Evolutionary conservation across 1,140 invertebrate species (phyloP), one percentile per base, ranked within the genome.

Genomic region (Eubasilissa regina): DNA sequence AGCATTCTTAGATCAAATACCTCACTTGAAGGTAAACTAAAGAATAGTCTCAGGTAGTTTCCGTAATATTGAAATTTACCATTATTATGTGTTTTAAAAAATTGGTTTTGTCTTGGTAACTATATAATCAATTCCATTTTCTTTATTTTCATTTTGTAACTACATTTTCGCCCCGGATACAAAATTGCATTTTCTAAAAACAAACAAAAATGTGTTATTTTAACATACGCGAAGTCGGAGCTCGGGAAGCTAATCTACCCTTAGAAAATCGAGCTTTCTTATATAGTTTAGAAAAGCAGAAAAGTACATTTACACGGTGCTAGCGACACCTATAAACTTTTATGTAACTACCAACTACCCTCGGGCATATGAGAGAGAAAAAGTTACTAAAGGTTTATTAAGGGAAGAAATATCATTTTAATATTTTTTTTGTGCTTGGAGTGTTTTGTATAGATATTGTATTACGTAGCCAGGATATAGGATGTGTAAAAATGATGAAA

Each of bases 241-340:
- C 55, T 7, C 55, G 17, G 21, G 55, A 35, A 58, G 55, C 55
- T 58, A 58, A 58, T 58, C 55, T 15, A 21, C 55, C 3, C 55
- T 58, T 35, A 35, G 55, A 58, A 58, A 58, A 58, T 58, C 21
- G 55, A 58, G 21, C 55, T 58, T 58, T 58, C 55, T 58, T 19
- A 58, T 58, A 21, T 21, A 10, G 15, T 58, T 4, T 11, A 6
- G 53, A 8, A 19, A 58, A 58, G 17, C 21, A 15, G 17, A 15
- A 21, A 58, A 19, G 17, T 58, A 58, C 55, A 58, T 58, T 58
- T 12, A 21, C 55, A 58, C 55, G 15, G 55, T 11, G 0, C 8
- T 19, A 19, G 55, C 55, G 55, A 21, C 15, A 58, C 25, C 25
- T 35, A 58, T 58, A 10, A 58, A 0, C 17, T 58, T 58, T 58